phyloP scores from a whole-genome alignment of 2,113 vertebrate genomes.

The Hipposideros armiger region DNA sequence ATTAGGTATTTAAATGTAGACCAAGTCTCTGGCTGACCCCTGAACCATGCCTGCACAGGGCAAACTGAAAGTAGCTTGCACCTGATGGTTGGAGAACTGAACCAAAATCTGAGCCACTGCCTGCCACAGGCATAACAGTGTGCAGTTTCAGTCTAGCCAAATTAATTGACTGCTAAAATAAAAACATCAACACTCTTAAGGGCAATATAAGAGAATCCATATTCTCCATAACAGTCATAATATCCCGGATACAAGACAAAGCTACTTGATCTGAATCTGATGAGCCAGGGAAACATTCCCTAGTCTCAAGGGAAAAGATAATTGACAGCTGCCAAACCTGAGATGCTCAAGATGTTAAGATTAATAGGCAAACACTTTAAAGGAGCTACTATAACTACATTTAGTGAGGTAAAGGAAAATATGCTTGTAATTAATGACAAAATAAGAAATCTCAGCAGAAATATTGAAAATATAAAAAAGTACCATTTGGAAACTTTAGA shows the following conservation, averaged over 20 bases:
- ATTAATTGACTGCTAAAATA: too few relatives aligned
- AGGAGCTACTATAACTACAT: background rate
- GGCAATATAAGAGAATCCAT: background rate
- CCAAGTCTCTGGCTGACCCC: background rate
- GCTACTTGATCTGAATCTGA: background rate
- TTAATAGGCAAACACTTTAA: background rate
- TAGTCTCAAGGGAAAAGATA: background rate
- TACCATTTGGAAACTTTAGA: background rate
- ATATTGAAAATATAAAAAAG: background rate
- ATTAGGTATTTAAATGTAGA: background rate
- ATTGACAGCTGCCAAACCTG: background rate
- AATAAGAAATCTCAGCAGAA: background rate
- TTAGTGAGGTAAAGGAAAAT: background rate
- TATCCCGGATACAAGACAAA: background rate
- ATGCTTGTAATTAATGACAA: background rate
- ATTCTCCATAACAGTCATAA: background rate
- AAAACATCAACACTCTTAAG: background rate
- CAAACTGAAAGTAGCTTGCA: background rate
- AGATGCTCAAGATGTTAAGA: background rate
- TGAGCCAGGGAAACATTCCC: background rate
- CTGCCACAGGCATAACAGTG: background rate
- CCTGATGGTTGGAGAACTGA: background rate
- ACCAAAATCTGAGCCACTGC: background rate
- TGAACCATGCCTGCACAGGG: background rate
- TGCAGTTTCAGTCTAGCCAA: too few relatives aligned